A percentile compares a stretch with the other conserved stretches of the same genome.
Conservation (phyloP, 23 tunicate genomes). For the Ciona savignyi region DNA sequence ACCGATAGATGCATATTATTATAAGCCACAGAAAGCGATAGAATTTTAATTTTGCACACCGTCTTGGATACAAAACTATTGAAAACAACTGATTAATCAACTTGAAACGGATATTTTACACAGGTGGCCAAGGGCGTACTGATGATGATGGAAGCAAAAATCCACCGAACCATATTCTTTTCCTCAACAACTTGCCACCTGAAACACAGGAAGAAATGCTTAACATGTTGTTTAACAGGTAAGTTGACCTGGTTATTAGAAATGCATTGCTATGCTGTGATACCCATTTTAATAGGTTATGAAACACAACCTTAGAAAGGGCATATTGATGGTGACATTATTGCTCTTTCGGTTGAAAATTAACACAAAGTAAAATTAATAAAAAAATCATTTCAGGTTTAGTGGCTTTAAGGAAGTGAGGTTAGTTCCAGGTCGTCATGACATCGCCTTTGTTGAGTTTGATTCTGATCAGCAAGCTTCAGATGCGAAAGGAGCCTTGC, state of each 20-base stretch:
- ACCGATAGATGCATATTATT: too few species aligned
- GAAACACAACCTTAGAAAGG: not conserved
- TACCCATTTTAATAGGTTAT: too few species aligned
- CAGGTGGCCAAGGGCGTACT: not conserved
- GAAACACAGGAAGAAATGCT: constrained; percentile 94
- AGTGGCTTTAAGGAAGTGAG: constrained; percentile 92
- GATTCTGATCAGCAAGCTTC: constrained; percentile 57
- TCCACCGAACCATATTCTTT: constrained; percentile 82
- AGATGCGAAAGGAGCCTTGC: constrained; percentile 79
- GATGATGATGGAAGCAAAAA: constrained; percentile 72
- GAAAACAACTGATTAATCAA: too few species aligned
- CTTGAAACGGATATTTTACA: too few species aligned
- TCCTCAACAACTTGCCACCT: constrained; percentile 75
- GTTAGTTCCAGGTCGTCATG: constrained; percentile 74
- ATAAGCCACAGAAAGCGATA: too few species aligned
- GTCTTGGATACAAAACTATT: too few species aligned
- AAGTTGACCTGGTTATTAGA: too few species aligned
- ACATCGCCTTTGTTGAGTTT: constrained; percentile 98
- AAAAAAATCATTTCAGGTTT: constrained; percentile 48
- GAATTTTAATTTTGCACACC: too few species aligned
- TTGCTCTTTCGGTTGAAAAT: too few species aligned
- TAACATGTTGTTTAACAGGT: constrained; percentile 77
- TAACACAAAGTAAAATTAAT: too few species aligned
- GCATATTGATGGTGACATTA: too few species aligned
- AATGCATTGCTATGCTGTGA: too few species aligned